Base-by-base conservation (phyloP, 2,797 vertebrate species). In the Acanthiza pusilla region DNA sequence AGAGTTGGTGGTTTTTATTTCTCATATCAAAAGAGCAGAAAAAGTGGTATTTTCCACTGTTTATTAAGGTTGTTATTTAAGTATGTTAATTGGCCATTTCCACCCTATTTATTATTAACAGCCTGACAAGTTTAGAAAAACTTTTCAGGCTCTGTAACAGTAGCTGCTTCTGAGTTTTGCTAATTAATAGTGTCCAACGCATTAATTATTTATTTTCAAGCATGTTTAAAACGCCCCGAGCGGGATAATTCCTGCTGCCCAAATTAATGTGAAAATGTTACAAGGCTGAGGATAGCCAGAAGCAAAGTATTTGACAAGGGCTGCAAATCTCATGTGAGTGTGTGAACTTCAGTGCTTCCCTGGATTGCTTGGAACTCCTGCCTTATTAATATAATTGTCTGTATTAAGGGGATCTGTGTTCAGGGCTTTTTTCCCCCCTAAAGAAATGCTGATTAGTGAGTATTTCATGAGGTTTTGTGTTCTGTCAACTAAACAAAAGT, bases 151-250 rank as follows among this genome's bases (percentile, higher is more conserved):
- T 68, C 78, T 91, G 85, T 75, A 96, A 85, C 50, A 57, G 73
- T 78, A 58, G 60, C 85, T 80, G 66, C 80, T 92, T 47, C 77
- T 83, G 57, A 81, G 77, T 80, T 96, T 96, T 91, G 81, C 91
- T 96, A 96, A 97, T 97, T 96, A 96, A 77, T 78, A 93, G 79
- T 79, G 80, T 88, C 88, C 81, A 65, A 83, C 54, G 47, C 82
- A 85, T 94, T 93, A 58, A 86, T 93, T 96, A 94, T 95, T 97
- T 96, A 93, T 97, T 96, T 94, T 54, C 82, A 32, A 67, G 66
- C 55, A 65, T 73, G 74, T 83, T 95, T 43, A 82, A 94, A 96
- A 81, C 60, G 84, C 90, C 92, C 88, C 62, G 38, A 88, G 74
- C 68, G 9, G 75, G 73, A 95, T 81, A 91, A 96, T 92, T 96